Evolutionary conservation across 2,888 invertebrate genomes (phyloP), one percentile per base, ranked within the genome.

Genomic region (Volucella bombylans): DNA sequence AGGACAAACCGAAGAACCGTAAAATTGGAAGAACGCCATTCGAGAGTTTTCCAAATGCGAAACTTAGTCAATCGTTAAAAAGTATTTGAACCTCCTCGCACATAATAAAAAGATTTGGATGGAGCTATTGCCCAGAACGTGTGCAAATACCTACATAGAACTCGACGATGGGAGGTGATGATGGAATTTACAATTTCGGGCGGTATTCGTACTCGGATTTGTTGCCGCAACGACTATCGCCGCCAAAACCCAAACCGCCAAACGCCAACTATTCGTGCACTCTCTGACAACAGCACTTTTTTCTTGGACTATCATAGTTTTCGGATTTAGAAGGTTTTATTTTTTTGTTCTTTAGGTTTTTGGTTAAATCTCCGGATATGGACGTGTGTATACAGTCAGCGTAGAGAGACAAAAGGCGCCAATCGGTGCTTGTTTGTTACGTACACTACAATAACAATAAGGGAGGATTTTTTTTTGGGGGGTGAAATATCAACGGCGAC

Each of bases 381-480:
- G 67, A 72, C 71, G 69, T 74, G 76, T 71, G 83, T 83, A 76
- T 52, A 74, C 65, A 85, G 65, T 64, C 69, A 79, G 54, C 43
- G 45, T 79, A 43, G 61, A 71, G 74, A 83, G 83, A 83, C 80
- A 85, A 85, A 80, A 80, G 83, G 80, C 83, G 83, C 80, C 83
- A 85, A 85, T 85, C 80, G 64, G 74, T 71, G 71, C 47, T 76
- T 80, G 80, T 85, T 85, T 80, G 83, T 76, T 72, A 69, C 83
- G 72, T 82, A 76, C 45, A 67, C 64, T 68, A 80, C 83, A 80
- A 67, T 62, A 80, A 85, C 80, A 80, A 76, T 65, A 76, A 67
- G 80, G 67, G 71, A 50, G 67, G 14, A 71, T 64, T 73, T 83
- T 71, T 31, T 31, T 31, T 6, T 31, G 31, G 31, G 31, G 31